Evolutionary conservation across 2,113 vertebrate species (phyloP).

Genomic region (Aptenodytes forsteri): DNA sequence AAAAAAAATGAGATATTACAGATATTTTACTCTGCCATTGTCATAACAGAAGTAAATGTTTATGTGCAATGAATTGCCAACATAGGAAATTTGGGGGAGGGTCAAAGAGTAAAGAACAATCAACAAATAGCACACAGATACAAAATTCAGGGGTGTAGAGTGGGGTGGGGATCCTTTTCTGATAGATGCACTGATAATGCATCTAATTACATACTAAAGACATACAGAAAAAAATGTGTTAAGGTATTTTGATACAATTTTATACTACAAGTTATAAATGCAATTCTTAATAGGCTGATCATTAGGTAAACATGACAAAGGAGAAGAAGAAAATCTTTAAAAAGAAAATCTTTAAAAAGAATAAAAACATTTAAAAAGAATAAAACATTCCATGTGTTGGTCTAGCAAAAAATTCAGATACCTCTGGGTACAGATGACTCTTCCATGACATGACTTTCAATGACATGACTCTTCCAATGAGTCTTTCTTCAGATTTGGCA

Average conservation of each 20-base stretch:
- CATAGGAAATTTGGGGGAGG: background rate
- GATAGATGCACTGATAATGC: background rate
- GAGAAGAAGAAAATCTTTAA: background rate
- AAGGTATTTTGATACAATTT: background rate
- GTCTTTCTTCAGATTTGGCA: background rate
- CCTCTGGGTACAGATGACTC: background rate
- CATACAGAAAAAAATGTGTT: background rate
- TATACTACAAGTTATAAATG: background rate
- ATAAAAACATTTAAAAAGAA: background rate
- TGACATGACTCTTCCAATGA: rapidly evolving
- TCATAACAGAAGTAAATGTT: background rate
- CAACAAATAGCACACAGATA: background rate
- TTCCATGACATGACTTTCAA: too few relatives aligned
- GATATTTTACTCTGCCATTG: background rate
- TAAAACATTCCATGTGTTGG: background rate
- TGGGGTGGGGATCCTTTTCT: background rate
- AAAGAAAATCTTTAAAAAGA: background rate
- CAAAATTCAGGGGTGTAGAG: background rate
- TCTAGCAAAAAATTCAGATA: background rate
- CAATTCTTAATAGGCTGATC: background rate
- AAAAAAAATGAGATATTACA: background rate
- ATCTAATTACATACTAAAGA: background rate
- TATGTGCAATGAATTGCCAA: background rate
- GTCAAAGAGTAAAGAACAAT: background rate
- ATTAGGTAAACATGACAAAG: background rate